A percentile compares a stretch with the other conserved stretches of the same genome.
phyloP scores from a whole-genome alignment of 2,888 invertebrate genomes.

The Chironomus tentans region DNA sequence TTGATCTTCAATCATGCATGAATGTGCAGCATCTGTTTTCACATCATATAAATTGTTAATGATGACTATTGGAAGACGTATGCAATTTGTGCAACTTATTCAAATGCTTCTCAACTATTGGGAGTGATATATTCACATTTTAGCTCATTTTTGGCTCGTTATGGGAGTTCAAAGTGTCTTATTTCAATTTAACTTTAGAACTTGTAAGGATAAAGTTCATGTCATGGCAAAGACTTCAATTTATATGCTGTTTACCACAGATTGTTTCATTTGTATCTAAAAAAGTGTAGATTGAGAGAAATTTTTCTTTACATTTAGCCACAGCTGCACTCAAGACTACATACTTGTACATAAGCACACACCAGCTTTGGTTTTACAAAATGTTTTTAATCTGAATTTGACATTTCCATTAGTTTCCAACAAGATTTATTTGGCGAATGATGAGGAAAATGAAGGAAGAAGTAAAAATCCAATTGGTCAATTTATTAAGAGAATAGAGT shows the following conservation, averaged over 20 bases:
- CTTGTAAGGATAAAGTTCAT: too few relatives aligned
- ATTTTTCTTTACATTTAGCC: too few relatives aligned
- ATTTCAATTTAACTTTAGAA: too few relatives aligned
- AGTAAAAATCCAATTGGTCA: background rate
- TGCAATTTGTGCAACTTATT: background rate
- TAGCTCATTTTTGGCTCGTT: too few relatives aligned
- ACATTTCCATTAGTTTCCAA: background rate
- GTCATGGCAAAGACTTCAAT: too few relatives aligned
- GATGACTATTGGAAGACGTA: background rate
- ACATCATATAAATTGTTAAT: background rate
- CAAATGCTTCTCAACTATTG: too few relatives aligned
- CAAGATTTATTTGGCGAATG: background rate
- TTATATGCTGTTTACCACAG: too few relatives aligned
- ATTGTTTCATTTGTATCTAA: too few relatives aligned
- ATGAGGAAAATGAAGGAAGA: background rate
- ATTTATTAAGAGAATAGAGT: background rate
- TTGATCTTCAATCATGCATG: background rate
- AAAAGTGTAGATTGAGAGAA: too few relatives aligned
- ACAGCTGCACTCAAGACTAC: background rate
- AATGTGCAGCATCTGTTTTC: background rate
- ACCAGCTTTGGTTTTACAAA: too few relatives aligned
- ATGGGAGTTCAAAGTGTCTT: too few relatives aligned
- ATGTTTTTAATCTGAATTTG: conserved; percentile 3
- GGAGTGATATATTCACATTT: too few relatives aligned
- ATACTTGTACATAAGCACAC: background rate